These are phyloP conservation scores for Stictonetta naevosa DNA, from an alignment of 2,113 vertebrate genomes.

Conservation along the genomic window DNA sequence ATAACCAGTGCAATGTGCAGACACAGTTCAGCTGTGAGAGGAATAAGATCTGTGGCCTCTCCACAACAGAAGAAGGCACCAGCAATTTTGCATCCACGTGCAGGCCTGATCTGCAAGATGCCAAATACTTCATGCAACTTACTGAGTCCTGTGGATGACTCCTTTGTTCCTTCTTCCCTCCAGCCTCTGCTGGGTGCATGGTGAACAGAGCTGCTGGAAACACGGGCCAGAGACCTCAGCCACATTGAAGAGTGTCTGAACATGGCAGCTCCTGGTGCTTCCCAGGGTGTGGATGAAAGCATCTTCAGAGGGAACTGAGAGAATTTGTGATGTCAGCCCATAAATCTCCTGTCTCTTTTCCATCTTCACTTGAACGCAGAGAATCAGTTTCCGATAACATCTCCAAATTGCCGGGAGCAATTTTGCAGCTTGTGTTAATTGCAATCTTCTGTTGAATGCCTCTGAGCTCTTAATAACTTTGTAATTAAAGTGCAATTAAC, in stretches of 20 bases:
- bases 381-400: slow-evolving; percentile 62
- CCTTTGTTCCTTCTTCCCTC: background rate
- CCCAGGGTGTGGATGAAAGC: background rate
- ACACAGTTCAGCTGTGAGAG: background rate
- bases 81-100: background rate
- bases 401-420: slow-evolving; percentile 66
- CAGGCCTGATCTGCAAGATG: background rate
- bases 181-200: background rate
- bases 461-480: slow-evolving; percentile 75
- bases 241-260: background rate
- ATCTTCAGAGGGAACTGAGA: background rate
- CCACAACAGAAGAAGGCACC: background rate
- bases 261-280: background rate
- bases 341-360: slow-evolving; percentile 57
- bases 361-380: background rate
- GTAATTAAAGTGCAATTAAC: slow-evolving; percentile 80
- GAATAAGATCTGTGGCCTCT: background rate
- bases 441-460: slow-evolving; percentile 64
- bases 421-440: slow-evolving; percentile 69
- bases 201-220: fast-evolving
- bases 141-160: too few relatives aligned
- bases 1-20: fast-evolving
- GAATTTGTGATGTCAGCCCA: slow-evolving; percentile 18
- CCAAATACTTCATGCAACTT: background rate
- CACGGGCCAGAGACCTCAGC: fast-evolving